Evolutionary conservation across 2,888 invertebrate genomes (phyloP), one percentile per base, ranked within the genome.

Genomic region (Cheiracanthium punctorium): DNA sequence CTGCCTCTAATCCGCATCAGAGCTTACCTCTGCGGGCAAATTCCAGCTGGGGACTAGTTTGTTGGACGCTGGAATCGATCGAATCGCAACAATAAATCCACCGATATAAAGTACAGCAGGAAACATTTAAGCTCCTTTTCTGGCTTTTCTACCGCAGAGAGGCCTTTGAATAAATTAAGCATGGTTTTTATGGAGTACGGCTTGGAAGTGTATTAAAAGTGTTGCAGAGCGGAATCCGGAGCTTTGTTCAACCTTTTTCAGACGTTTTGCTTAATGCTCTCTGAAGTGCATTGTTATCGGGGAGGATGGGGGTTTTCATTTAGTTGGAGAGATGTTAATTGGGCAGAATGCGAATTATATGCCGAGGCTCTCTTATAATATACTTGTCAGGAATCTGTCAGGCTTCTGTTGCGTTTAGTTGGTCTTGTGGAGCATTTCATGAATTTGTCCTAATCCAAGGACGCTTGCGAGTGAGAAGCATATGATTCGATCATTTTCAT

Each of bases 121-220:
- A 85, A 85, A 75, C 24, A 8, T 67, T 82, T 85, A 79, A 74
- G 74, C 79, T 73, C 70, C 73, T 73, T 76, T 76, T 65, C 30
- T n/a, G n/a, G n/a, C n/a, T n/a, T n/a, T n/a, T n/a, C 32, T 70
- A 14, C 14, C 52, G 73, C 69, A 69, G 67, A 73, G 17, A 33
- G 32, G 79, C 84, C 32, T 85, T 85, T 85, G 84, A 85, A 85
- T 85, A 79, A 58, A 85, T 85, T 85, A 85, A 33, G 33, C 12
- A n/a, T 17, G 33, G 65, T 75, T 77, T 84, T 79, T 75, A 75
- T 71, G 41, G 20, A 41, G 52, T 70, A 29, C 14, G 58, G 28
- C 24, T 58, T 2, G 58, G 24, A 24, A 58, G 24, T 58, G 58
- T 58, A 58, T 58, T 58, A 58, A 48, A 58, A 8, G n/a, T 24